phyloP scores from a whole-genome alignment of 2,113 vertebrate genomes.

The Chlamydotis undulata region DNA sequence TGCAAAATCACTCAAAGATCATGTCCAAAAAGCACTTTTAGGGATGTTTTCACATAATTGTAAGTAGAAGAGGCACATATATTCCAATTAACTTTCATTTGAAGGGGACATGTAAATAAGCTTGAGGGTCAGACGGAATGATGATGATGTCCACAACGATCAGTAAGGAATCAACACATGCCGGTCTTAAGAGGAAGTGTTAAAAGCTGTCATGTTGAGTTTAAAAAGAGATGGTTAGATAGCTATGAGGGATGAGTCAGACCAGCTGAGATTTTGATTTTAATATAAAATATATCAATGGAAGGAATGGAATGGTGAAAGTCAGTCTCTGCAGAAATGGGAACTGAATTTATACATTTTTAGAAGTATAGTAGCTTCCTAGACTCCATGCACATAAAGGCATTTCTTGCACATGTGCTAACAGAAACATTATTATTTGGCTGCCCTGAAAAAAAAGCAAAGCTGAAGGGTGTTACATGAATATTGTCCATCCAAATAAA shows the following conservation, averaged over 20 bases:
- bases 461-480: background rate
- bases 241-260: background rate
- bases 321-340: background rate
- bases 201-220: background rate
- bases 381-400: background rate
- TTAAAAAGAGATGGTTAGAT: background rate
- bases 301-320: background rate
- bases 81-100: background rate
- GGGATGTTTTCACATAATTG: background rate
- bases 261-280: background rate
- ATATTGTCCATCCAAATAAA: conserved; percentile 40
- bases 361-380: background rate
- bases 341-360: background rate
- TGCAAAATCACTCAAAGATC: background rate
- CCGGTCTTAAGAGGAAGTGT: background rate
- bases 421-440: background rate
- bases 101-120: background rate
- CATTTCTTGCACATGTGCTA: background rate
- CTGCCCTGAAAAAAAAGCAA: background rate
- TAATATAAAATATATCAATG: background rate
- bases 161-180: background rate
- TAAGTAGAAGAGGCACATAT: background rate
- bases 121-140: background rate
- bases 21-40: background rate
- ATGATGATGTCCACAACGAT: background rate